A percentile compares a stretch with the other conserved stretches of the same genome.
These are phyloP conservation scores for Allolobophora icterica DNA, from an alignment of 2,888 invertebrate genomes.

Conservation along the genomic window DNA sequence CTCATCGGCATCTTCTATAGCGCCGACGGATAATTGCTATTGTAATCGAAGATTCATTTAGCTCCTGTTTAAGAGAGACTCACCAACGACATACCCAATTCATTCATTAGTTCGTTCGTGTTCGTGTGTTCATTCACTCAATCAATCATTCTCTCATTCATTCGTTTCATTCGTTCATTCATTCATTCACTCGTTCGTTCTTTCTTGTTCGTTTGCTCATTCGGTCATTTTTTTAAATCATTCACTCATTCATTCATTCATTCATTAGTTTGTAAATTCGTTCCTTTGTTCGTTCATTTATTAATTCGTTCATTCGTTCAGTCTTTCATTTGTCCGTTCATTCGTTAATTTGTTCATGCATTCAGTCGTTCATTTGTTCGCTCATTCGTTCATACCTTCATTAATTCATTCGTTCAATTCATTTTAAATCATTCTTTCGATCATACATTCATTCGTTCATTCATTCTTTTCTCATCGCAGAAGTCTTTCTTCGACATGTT, in stretches of 20 bases:
- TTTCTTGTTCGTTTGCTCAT: neutral
- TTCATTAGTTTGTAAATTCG: no score
- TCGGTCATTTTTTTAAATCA: neutral
- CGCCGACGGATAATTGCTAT: neutral
- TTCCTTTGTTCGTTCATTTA: neutral
- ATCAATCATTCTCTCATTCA: no score
- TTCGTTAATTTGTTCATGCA: neutral
- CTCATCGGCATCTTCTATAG: neutral
- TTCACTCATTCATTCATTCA: no score
- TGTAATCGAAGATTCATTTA: neutral
- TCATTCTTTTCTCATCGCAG: neutral
- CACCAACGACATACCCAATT: no score
- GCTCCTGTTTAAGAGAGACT: no score
- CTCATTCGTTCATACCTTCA: neutral
- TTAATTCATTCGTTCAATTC: neutral
- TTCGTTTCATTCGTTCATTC: no score
- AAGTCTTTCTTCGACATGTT: slow-evolving; percentile 21
- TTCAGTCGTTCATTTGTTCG: neutral
- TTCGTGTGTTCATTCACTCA: no score
- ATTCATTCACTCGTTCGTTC: no score
- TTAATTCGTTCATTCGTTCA: neutral
- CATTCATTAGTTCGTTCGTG: no score
- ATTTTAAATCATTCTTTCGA: neutral
- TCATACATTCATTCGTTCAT: neutral
- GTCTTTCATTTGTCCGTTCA: neutral